phyloP scores from a whole-genome alignment of 2,113 vertebrate genomes.

The Chlamydotis undulata region DNA sequence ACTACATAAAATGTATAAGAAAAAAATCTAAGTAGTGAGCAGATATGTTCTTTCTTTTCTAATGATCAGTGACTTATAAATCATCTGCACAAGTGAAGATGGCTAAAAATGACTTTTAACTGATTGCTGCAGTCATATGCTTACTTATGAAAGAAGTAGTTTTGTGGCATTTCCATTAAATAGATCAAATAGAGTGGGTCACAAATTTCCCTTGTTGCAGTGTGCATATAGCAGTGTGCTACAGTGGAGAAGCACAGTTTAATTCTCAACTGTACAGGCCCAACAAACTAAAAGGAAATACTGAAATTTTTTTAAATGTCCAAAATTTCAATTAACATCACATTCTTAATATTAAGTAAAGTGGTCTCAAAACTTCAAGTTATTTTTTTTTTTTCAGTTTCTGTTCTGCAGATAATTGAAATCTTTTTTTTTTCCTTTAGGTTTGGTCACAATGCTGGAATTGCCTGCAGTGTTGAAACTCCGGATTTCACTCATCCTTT shows the following conservation, averaged over 20 bases:
- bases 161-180: neutral
- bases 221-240: neutral
- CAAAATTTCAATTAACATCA: neutral
- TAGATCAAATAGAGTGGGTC: neutral
- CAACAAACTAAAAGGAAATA: neutral
- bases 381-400: neutral
- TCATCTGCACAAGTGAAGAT: neutral
- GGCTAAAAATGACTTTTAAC: neutral
- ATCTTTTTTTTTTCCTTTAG: neutral
- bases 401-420: neutral
- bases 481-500: neutral
- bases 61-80: neutral
- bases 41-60: neutral
- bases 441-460: neutral
- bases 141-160: neutral
- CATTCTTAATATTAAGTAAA: neutral
- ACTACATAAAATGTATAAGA: neutral
- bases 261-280: neutral
- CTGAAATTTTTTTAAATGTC: neutral
- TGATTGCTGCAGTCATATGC: neutral
- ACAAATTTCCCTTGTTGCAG: neutral
- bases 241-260: neutral
- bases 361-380: neutral
- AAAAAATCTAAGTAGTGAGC: neutral
- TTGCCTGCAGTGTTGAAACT: neutral